Percentiles rank a stretch among this genome's conserved stretches.
phyloP scores from a whole-genome alignment of 2,888 invertebrate genomes.

The Leptinotarsa haldemani region DNA sequence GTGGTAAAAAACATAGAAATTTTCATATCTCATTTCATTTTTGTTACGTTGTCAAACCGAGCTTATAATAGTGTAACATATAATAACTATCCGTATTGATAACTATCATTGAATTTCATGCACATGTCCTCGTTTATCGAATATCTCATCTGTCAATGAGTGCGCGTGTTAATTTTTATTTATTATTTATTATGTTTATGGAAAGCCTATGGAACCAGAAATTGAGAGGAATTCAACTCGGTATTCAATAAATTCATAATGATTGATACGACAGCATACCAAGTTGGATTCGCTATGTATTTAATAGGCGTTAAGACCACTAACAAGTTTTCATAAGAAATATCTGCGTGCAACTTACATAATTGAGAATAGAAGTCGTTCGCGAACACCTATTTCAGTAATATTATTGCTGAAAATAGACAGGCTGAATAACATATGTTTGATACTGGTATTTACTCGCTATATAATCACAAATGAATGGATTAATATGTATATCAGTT shows the following conservation, averaged over 20 bases:
- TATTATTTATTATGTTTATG: slow-evolving; percentile 1
- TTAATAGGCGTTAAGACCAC: slow-evolving; percentile 23
- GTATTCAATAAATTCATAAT: slow-evolving; percentile 21
- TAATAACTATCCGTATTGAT: slow-evolving; percentile 3
- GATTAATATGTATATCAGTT: background rate
- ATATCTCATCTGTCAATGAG: background rate
- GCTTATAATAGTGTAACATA: no score
- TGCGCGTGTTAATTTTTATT: slow-evolving; percentile 6
- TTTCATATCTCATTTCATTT: no score
- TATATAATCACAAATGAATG: background rate
- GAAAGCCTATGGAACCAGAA: slow-evolving; percentile 16
- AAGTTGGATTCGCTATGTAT: slow-evolving; percentile 1
- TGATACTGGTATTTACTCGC: slow-evolving; percentile 2
- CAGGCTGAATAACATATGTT: slow-evolving; percentile 28
- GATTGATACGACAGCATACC: slow-evolving; percentile 12
- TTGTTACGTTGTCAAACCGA: background rate
- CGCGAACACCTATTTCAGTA: slow-evolving; percentile 26
- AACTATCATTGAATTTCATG: background rate
- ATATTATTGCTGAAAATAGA: slow-evolving; percentile 30
- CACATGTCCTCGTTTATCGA: slow-evolving; percentile 13
- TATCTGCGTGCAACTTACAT: slow-evolving; percentile 25
- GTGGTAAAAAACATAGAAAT: no score
- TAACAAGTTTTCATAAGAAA: slow-evolving; percentile 24
- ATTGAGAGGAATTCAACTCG: background rate
- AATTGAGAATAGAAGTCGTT: slow-evolving; percentile 22